These are phyloP conservation scores for Nephrocerus scutellatus DNA, from an alignment of 2,888 invertebrate genomes.

Conservation along the genomic window DNA sequence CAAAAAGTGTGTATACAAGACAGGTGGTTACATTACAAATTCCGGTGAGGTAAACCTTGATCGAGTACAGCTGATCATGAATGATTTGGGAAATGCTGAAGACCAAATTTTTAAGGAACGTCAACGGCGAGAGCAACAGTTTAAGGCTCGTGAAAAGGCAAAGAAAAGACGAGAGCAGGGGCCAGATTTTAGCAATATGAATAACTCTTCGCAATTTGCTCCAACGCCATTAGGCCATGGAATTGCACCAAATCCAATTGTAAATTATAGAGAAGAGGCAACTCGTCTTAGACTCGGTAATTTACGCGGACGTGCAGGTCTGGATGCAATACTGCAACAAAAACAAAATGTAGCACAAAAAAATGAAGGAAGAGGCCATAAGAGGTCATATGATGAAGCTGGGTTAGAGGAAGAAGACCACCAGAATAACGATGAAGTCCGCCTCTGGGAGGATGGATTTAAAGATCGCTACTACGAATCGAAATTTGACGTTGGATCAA, in stretches of 20 bases:
- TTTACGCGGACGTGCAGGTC: constrained; percentile 17
- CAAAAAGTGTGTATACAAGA: constrained; percentile 88
- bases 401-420: constrained; percentile 48
- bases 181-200: constrained; percentile 68
- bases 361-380: constrained; percentile 43
- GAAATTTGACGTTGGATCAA: constrained; percentile 74
- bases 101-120: constrained; percentile 95
- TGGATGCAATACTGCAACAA: constrained; percentile 14
- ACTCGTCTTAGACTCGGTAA: constrained; percentile 48
- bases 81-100: constrained; percentile 86
- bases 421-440: constrained; percentile 47
- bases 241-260: constrained; percentile 51
- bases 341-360: constrained; percentile 13
- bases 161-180: constrained; percentile 54
- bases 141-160: constrained; percentile 69
- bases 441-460: constrained; percentile 94
- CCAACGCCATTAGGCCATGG: constrained; percentile 60
- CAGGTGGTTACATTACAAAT: constrained; percentile 91
- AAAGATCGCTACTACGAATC: constrained; percentile 97
- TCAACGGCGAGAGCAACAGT: constrained; percentile 77
- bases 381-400: constrained; percentile 41
- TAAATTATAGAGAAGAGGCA: constrained; percentile 71
- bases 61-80: constrained; percentile 91
- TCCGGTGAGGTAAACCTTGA: constrained; percentile 90
- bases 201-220: constrained; percentile 66